Evolutionary conservation across 2,888 invertebrate genomes (phyloP).

Genomic region (Cyclophora albipunctata): DNA sequence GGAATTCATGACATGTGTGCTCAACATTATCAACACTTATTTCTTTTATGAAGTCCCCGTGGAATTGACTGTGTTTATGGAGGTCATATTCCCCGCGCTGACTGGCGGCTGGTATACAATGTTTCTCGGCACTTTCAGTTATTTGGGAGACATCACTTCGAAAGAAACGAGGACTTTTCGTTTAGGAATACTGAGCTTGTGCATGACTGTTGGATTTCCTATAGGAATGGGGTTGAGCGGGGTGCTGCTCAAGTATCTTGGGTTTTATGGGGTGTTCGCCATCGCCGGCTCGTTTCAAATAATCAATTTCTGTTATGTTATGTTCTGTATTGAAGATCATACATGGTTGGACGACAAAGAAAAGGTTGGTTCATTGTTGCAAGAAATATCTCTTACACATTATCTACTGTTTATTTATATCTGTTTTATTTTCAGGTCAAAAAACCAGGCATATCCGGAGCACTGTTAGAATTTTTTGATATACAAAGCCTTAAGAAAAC

Average conservation of each 20-base stretch:
- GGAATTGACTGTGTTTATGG: constrained; percentile 70
- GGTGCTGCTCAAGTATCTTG: constrained; percentile 48
- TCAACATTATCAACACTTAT: constrained; percentile 71
- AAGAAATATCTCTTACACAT: too few relatives aligned
- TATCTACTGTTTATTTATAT: too few relatives aligned
- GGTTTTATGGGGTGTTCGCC: constrained; percentile 72
- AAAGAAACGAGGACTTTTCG: constrained; percentile 75
- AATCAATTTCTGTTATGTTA: constrained; percentile 61
- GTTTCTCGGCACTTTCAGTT: constrained; percentile 76
- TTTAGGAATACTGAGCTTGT: constrained; percentile 70
- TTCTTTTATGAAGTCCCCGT: constrained; percentile 72
- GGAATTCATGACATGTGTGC: constrained; percentile 65
- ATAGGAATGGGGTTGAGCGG: constrained; percentile 65
- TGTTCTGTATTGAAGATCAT: constrained; percentile 58
- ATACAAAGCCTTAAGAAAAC: constrained; percentile 65
- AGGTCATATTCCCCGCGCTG: constrained; percentile 67
- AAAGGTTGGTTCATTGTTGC: constrained; percentile 33
- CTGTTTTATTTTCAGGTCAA: constrained; percentile 36
- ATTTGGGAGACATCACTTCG: constrained; percentile 76
- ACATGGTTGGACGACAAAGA: constrained; percentile 57
- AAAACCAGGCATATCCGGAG: constrained; percentile 40
- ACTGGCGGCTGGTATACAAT: constrained; percentile 76
- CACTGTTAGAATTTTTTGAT: constrained; percentile 64
- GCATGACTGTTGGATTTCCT: constrained; percentile 68
- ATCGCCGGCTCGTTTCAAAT: constrained; percentile 55